A percentile compares a stretch with the other conserved stretches of the same genome.
phyloP scores from a whole-genome alignment of 2,888 invertebrate species.

The Rapana venosa region DNA sequence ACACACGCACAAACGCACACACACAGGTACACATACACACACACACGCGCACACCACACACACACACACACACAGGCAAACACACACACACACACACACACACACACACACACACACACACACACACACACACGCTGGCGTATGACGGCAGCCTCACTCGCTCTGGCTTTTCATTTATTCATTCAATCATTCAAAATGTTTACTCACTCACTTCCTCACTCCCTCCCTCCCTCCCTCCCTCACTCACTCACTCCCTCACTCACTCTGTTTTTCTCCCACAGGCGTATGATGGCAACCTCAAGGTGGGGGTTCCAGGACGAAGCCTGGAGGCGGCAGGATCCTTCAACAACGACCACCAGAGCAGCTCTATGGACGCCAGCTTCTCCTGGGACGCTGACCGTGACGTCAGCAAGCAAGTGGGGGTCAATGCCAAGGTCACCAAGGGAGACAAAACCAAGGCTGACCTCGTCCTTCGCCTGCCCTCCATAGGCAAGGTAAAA shows the following conservation, averaged over 20 bases:
- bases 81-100: no score
- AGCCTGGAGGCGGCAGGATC: conserved; percentile 51
- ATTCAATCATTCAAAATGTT: no score
- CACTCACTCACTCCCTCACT: no score
- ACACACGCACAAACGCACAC: background rate
- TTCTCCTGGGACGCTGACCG: conserved; percentile 68
- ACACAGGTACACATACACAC: no score
- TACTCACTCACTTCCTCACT: background rate
- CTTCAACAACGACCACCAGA: conserved; percentile 21
- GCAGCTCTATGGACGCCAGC: conserved; percentile 55
- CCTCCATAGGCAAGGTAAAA: conserved; percentile 54
- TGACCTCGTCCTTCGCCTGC: conserved; percentile 59
- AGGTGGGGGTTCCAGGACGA: conserved; percentile 55
- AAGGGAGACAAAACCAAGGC: conserved; percentile 55
- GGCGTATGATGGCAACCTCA: conserved; percentile 50
- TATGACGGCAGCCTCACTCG: background rate
- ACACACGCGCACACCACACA: background rate
- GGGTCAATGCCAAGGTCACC: conserved; percentile 54
- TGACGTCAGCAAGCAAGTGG: conserved; percentile 62
- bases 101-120: background rate
- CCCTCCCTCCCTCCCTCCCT: background rate
- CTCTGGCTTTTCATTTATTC: background rate
- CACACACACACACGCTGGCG: background rate
- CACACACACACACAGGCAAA: no score
- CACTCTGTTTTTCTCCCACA: background rate